A percentile compares a stretch with the other conserved stretches of the same genome.
Conservation (phyloP, 1,140 invertebrate species). For the Heliconius nattereri region DNA sequence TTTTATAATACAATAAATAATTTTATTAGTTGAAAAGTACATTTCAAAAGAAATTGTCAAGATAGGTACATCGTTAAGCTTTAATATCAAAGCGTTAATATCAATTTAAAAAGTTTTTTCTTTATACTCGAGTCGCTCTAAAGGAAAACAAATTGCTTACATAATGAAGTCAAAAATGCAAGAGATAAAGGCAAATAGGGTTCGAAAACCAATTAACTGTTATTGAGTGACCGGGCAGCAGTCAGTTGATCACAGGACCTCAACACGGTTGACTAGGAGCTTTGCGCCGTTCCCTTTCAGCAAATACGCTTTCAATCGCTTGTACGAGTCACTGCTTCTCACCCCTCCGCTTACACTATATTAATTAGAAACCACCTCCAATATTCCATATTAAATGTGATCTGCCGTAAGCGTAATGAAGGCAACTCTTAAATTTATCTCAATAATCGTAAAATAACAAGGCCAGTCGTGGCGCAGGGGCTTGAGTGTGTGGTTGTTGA, state of each 20-base stretch:
- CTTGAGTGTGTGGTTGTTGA: too few relatives aligned
- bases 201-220: slow-evolving; percentile 38
- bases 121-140: neutral
- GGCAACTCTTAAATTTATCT: neutral
- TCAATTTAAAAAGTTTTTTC: neutral
- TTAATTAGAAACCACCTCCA: slow-evolving; percentile 43
- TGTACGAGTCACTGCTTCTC: slow-evolving; percentile 64
- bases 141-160: slow-evolving; percentile 7
- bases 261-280: slow-evolving; percentile 59
- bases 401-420: neutral
- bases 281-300: slow-evolving; percentile 56
- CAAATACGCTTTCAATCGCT: slow-evolving; percentile 57
- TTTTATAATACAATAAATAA: neutral
- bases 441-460: neutral
- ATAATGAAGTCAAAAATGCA: slow-evolving; percentile 22
- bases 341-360: slow-evolving; percentile 48
- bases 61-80: neutral
- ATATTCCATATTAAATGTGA: slow-evolving; percentile 11
- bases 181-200: slow-evolving; percentile 26
- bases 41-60: neutral
- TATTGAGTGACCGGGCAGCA: slow-evolving; percentile 64
- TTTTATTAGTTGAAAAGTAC: neutral
- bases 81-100: neutral
- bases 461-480: neutral
- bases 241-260: slow-evolving; percentile 59